Base-by-base conservation (phyloP, 2,797 vertebrate species). In the Eutrigla gurnardus region DNA sequence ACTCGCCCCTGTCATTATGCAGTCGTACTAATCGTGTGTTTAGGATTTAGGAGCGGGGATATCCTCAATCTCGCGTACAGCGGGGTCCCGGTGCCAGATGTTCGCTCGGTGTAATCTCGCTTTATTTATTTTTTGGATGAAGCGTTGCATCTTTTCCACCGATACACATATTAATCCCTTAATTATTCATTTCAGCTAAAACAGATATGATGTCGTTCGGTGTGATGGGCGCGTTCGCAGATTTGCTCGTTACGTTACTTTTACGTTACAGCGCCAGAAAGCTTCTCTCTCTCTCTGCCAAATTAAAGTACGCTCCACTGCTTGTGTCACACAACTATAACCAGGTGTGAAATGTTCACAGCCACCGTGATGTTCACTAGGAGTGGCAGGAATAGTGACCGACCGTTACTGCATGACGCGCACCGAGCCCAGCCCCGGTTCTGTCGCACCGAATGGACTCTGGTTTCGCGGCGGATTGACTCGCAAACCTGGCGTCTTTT, bases 371-470 rank as follows among this genome's bases (percentile, higher is more conserved):
- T 32, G 13, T 25, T 39, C 33, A 33, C 7, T 7, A 0, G 0
- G 1, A 6, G 5, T n/a, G 18, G 18, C 2, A 36, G 9, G 35
- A 17, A n/a, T 0, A 25, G 14, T 6, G 3, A 25, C 2, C 10
- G 8, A 15, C 0, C 43, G 55, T 62, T 67, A 65, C 39, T 33
- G 64, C 25, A 25, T 66, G 67, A 78, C 45, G 58, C 58, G 72
- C 73, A 71, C 52, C 82, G 63, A 72, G 25, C 65, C 72, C 68
- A 14, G 47, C 70, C 59, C 82, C 60, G 71, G 81, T 70, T 63
- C 65, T 76, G 70, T 18, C 78, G 74, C 66, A 85, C 77, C 58
- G 62, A 66, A 54, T 65, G 35, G 72, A 79, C 66, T 72, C 45
- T 49, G 62, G 61, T 54, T 25, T 25, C 55, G 76, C 53, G 54